These are phyloP conservation scores for Aleadryas rufinucha DNA, from an alignment of 2,113 vertebrate species.

Conservation along the genomic window DNA sequence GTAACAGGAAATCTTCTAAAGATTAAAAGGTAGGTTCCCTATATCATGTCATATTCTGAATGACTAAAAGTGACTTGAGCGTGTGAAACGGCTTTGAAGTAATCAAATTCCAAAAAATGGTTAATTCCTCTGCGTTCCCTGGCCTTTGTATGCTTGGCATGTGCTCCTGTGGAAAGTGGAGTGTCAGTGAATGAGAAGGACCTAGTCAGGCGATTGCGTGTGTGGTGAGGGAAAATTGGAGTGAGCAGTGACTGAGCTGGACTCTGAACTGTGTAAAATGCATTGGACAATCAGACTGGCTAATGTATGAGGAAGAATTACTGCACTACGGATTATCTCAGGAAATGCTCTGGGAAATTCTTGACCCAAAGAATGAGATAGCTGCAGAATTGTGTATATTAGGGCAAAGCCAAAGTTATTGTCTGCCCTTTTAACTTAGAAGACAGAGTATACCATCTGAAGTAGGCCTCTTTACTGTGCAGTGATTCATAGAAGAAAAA, in stretches of 20 bases:
- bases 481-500: neutral
- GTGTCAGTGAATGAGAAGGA: neutral
- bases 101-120: neutral
- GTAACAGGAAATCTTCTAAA: neutral
- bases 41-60: neutral
- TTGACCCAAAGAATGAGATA: slow-evolving; percentile 35
- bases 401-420: neutral
- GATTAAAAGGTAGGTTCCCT: neutral
- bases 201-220: neutral
- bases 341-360: slow-evolving; percentile 18
- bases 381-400: neutral
- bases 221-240: neutral
- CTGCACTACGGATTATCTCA: neutral
- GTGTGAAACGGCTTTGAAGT: neutral
- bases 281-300: neutral
- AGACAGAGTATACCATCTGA: neutral
- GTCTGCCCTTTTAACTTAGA: slow-evolving; percentile 30
- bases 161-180: neutral
- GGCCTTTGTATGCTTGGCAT: neutral
- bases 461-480: neutral
- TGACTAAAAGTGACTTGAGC: neutral
- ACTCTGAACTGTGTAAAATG: neutral
- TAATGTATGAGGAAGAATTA: neutral
- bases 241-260: neutral
- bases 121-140: neutral